Conservation (phyloP, 2,113 vertebrate species). For the Chelonoidis abingdonii region DNA sequence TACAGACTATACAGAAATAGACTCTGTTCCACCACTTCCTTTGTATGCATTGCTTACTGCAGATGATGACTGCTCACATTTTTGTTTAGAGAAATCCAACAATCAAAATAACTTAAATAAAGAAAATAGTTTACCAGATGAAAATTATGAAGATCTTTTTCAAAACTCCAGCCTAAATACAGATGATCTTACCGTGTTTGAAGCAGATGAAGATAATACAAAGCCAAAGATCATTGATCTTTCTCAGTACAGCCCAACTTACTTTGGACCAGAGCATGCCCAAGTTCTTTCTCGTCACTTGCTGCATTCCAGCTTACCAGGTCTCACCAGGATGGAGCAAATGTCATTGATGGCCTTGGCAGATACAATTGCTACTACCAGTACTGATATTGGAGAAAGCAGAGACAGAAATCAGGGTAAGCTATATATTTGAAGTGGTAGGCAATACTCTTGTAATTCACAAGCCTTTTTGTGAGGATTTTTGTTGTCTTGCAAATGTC, state of each 20-base stretch:
- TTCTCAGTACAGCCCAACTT: slow-evolving; percentile 93
- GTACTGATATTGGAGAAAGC: slow-evolving; percentile 94
- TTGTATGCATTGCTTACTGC: slow-evolving; percentile 94
- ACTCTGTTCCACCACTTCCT: slow-evolving; percentile 94
- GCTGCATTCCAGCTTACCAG: slow-evolving; percentile 95
- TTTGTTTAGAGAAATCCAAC: slow-evolving; percentile 82
- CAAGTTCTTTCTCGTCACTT: slow-evolving; percentile 95
- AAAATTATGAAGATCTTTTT: slow-evolving; percentile 94
- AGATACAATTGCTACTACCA: slow-evolving; percentile 95
- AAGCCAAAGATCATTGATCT: slow-evolving; percentile 91
- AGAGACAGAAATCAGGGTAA: slow-evolving; percentile 91
- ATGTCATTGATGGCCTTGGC: slow-evolving; percentile 98
- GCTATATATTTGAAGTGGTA: background rate
- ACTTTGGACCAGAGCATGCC: slow-evolving; percentile 95
- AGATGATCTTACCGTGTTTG: slow-evolving; percentile 82
- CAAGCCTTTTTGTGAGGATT: background rate
- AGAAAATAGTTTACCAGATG: slow-evolving; percentile 78
- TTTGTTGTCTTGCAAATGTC: background rate
- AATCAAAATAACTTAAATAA: slow-evolving; percentile 82
- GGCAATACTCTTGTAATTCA: background rate
- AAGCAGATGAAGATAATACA: slow-evolving; percentile 81
- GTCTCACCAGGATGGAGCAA: slow-evolving; percentile 95
- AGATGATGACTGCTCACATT: slow-evolving; percentile 85
- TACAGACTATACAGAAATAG: slow-evolving; percentile 95
- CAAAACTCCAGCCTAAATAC: slow-evolving; percentile 71